Conservation (phyloP, 2,888 invertebrate genomes). For the Girardia tigrina region DNA sequence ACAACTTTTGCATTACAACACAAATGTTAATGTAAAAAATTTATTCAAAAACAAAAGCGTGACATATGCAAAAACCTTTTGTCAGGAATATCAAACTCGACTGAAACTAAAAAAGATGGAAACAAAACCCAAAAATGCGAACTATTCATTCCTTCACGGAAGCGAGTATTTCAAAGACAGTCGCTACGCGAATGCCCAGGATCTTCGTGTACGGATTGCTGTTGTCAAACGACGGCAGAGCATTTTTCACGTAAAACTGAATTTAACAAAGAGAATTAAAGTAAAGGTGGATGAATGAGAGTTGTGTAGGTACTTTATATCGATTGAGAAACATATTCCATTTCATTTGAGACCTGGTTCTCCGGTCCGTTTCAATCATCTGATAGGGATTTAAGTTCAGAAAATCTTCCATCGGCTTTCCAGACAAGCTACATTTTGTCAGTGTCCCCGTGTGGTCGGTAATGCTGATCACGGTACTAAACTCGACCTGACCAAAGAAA, state of each 20-base stretch:
- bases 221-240: background rate
- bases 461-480: conserved; percentile 17
- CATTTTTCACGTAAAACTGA: background rate
- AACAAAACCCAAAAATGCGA: background rate
- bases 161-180: background rate
- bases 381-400: background rate
- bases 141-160: background rate
- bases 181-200: background rate
- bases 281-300: background rate
- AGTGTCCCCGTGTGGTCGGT: conserved; percentile 32
- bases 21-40: too few relatives aligned
- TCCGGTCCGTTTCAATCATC: background rate
- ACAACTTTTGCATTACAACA: too few relatives aligned
- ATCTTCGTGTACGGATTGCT: background rate
- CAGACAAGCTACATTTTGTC: conserved; percentile 5
- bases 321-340: conserved; percentile 26
- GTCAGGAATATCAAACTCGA: background rate
- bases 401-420: conserved; percentile 30
- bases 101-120: background rate
- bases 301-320: background rate
- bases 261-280: background rate
- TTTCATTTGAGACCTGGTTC: background rate
- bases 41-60: background rate
- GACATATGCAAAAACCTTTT: background rate
- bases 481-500: conserved; percentile 27